Conservation (phyloP, 2,113 vertebrate species). For the Psammodynastes pulverulentus region DNA sequence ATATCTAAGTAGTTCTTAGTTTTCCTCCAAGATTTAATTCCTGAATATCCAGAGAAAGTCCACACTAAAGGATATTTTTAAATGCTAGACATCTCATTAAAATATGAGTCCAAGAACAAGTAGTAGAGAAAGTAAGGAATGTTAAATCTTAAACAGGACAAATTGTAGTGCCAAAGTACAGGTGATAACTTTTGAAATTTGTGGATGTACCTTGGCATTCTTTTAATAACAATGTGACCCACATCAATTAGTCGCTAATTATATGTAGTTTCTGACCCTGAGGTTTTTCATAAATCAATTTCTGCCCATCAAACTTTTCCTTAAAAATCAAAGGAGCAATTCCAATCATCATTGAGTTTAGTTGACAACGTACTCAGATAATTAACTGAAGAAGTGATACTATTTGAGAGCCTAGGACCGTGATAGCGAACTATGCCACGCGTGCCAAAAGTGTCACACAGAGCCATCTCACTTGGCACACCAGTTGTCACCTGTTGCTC, state of each 20-base stretch:
- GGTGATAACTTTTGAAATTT: background rate
- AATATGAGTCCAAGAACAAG: background rate
- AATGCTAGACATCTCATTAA: background rate
- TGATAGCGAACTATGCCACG: too few species aligned
- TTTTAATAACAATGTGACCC: background rate
- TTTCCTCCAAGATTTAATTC: background rate
- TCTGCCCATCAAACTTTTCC: background rate
- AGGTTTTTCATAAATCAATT: background rate
- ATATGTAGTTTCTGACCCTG: too few species aligned
- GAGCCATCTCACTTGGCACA: too few species aligned
- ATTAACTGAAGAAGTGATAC: background rate
- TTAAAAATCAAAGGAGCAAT: too few species aligned
- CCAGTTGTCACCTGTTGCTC: too few species aligned
- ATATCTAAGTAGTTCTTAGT: background rate
- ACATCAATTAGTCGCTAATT: background rate
- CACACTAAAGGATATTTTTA: background rate
- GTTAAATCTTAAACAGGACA: background rate
- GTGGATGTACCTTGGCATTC: background rate
- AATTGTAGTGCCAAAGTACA: background rate
- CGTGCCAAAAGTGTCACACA: too few species aligned
- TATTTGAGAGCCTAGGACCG: background rate
- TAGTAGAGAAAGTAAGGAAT: background rate
- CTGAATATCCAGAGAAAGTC: background rate
- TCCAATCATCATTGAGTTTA: background rate
- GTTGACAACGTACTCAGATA: too few species aligned